A percentile compares a stretch with the other conserved stretches of the same genome.
phyloP scores from a whole-genome alignment of 2,888 invertebrate genomes.

The Drosophila macrospina region DNA sequence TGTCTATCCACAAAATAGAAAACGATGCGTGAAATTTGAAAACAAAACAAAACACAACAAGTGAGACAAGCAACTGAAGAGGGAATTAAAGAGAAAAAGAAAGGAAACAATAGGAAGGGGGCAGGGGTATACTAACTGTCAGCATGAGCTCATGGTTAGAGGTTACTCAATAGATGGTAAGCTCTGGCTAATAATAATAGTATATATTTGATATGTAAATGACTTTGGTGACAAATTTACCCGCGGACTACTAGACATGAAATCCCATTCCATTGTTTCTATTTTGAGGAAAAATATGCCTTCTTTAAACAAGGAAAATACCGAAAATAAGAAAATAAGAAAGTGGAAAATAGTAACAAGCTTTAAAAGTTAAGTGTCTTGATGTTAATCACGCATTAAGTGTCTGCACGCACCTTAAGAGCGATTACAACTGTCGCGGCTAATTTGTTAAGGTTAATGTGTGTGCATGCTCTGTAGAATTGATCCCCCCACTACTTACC shows the following conservation, averaged over 20 bases:
- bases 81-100: background rate
- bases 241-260: conserved; percentile 34
- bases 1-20: conserved; percentile 43
- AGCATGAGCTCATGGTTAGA: conserved; percentile 60
- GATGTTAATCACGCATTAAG: conserved; percentile 9
- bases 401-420: conserved; percentile 15
- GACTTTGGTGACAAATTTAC: conserved; percentile 31
- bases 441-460: conserved; percentile 24
- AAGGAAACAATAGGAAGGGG: background rate
- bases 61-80: conserved; percentile 33
- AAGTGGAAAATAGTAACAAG: conserved; percentile 6
- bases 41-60: conserved; percentile 69
- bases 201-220: conserved; percentile 63
- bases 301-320: conserved; percentile 49
- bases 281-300: conserved; percentile 27
- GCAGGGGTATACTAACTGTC: conserved; percentile 2
- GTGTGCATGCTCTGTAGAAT: conserved; percentile 2
- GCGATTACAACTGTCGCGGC: conserved; percentile 39
- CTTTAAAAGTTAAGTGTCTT: conserved; percentile 9
- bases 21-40: conserved; percentile 73
- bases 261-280: conserved; percentile 13
- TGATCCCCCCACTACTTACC: background rate
- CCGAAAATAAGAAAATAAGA: conserved; percentile 14
- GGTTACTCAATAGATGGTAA: conserved; percentile 15
- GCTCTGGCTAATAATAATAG: conserved; percentile 28